Evolutionary conservation across 2,113 vertebrate species (phyloP), one percentile per base, ranked within the genome.

Genomic region (Trematocara nigrifrons): DNA sequence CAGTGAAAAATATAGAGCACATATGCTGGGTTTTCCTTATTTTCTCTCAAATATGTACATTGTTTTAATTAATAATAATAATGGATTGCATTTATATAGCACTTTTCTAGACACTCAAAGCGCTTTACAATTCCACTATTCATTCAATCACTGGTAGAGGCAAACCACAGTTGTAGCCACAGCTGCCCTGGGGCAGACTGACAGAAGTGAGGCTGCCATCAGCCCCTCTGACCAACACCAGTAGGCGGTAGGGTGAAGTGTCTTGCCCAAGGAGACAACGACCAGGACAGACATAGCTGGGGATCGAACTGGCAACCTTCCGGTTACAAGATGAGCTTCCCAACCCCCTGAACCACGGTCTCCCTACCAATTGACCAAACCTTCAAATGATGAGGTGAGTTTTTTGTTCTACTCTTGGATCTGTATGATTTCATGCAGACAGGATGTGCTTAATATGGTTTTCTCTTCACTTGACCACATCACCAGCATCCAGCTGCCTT

Each of bases 1-100:
- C 15, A 49, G 10, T 74, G 2, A 47, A 49, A 74, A 3, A 6
- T 74, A 47, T 2, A 47, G 13, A 5, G 22, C 42, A 74, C 22
- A 1, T 29, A 74, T 74, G 22, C 13, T 29, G 22, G 13, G 8
- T 47, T 74, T 74, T 18, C 5, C 13, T 7, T 31, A 18, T 49
- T 74, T 74, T 74, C 42, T 47, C 40, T 47, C 40, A 47, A 45
- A 74, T 74, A 18, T 49, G 6, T 49, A 29, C 5, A 47, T 15
- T 10, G 3, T 10, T 26, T 45, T 10, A 71, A 56, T 13, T n/a
- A 51, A 18, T 18, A 51, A 54, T 54, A 22, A 53, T 26, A 7
- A 22, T 54, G 0, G 1, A 57, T 15, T 29, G 54, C 7, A 57
- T 57, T 57, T 31, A 31, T 57, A 57, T 57, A 0, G 26, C 2